A percentile compares a stretch with the other conserved stretches of the same genome.
phyloP scores from a whole-genome alignment of 2,797 vertebrate genomes.

The Lerista edwardsae region DNA sequence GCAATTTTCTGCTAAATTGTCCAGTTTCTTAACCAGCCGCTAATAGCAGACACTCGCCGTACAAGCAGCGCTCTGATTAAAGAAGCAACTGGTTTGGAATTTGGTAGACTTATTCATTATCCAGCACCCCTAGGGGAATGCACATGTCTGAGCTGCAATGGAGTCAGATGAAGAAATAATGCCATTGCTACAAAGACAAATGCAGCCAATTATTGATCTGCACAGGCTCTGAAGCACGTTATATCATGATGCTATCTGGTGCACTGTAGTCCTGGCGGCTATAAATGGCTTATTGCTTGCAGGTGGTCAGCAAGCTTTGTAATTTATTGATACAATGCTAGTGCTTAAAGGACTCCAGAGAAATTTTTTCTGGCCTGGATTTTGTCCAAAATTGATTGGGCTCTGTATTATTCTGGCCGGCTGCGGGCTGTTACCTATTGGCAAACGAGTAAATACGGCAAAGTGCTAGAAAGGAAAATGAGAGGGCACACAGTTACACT shows the following conservation, averaged over 20 bases:
- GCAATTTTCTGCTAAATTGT: neutral
- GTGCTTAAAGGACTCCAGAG: neutral
- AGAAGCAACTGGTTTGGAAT: slow-evolving; percentile 5
- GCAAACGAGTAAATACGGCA: slow-evolving; percentile 12
- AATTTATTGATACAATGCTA: slow-evolving; percentile 26
- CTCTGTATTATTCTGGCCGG: neutral
- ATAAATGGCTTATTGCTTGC: slow-evolving; percentile 34
- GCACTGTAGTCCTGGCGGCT: slow-evolving; percentile 8
- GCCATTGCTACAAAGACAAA: slow-evolving; percentile 24
- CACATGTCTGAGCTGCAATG: neutral
- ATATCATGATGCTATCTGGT: slow-evolving; percentile 14
- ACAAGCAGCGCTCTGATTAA: neutral
- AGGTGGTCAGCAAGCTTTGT: slow-evolving; percentile 22
- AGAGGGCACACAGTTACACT: neutral
- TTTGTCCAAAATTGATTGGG: neutral
- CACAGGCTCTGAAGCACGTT: slow-evolving; percentile 7
- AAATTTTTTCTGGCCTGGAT: neutral
- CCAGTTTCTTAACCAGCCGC: neutral
- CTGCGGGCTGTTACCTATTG: neutral
- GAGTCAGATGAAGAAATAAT: slow-evolving; percentile 38
- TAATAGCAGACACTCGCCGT: neutral
- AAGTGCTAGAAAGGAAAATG: neutral
- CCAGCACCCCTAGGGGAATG: neutral
- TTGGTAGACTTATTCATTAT: neutral
- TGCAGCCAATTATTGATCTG: slow-evolving; percentile 34